These are phyloP conservation scores for Ceyx melanurus DNA, from an alignment of 2,113 vertebrate species.

Conservation along the genomic window DNA sequence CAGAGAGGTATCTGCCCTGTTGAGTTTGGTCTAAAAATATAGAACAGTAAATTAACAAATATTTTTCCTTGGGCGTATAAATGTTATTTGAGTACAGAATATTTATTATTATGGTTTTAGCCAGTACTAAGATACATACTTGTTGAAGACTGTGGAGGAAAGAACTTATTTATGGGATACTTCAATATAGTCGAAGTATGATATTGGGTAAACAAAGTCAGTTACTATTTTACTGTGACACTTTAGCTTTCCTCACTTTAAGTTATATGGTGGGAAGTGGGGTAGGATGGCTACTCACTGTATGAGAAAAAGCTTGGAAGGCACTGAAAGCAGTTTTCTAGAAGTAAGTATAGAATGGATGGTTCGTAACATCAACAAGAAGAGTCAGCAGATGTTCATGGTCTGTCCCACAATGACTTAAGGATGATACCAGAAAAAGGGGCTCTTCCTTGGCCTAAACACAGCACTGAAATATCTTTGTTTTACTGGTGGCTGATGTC, in stretches of 20 bases:
- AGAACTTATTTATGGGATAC: background rate
- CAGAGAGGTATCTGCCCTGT: background rate
- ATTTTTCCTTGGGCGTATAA: background rate
- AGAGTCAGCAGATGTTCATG: background rate
- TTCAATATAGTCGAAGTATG: background rate
- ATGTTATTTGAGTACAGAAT: background rate
- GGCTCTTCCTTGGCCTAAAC: background rate
- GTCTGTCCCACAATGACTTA: background rate
- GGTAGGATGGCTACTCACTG: background rate
- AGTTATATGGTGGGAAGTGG: background rate
- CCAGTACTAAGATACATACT: background rate
- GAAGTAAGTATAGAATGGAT: background rate
- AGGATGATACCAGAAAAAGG: background rate
- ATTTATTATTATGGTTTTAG: background rate
- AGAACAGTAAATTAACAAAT: background rate
- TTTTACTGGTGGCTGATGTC: background rate
- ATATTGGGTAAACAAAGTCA: constrained; percentile 28
- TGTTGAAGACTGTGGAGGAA: background rate
- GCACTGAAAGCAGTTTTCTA: background rate
- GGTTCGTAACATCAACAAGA: background rate
- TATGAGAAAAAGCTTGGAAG: background rate
- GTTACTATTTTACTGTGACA: background rate
- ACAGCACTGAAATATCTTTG: background rate
- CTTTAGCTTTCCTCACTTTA: constrained; percentile 4
- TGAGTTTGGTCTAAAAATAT: background rate